Conservation (phyloP, 2,888 invertebrate genomes). For the Sisyra terminalis region DNA sequence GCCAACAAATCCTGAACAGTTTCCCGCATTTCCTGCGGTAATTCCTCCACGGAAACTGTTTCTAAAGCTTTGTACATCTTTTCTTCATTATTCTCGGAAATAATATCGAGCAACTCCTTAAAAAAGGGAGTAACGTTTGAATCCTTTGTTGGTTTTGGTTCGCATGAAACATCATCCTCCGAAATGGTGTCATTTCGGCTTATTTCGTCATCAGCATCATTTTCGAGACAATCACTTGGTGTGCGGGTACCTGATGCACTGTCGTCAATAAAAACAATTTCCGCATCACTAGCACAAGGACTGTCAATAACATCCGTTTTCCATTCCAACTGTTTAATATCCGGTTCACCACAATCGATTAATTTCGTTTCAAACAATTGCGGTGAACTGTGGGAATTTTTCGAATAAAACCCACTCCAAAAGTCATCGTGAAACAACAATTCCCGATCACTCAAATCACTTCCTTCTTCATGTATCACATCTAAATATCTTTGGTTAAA, state of each 20-base stretch:
- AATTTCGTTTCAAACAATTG: slow-evolving; percentile 42
- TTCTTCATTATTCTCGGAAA: slow-evolving; percentile 20
- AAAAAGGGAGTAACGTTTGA: slow-evolving; percentile 27
- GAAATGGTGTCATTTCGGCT: slow-evolving; percentile 9
- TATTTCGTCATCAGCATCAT: slow-evolving; percentile 28
- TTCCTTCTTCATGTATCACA: slow-evolving; percentile 63
- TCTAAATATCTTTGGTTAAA: slow-evolving; percentile 52
- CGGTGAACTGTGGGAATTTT: slow-evolving; percentile 8
- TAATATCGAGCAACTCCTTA: slow-evolving; percentile 27
- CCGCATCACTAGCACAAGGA: slow-evolving; percentile 30
- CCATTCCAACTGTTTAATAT: slow-evolving; percentile 24
- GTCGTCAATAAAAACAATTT: slow-evolving; percentile 51
- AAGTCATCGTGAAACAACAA: slow-evolving; percentile 22
- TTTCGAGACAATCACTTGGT: slow-evolving; percentile 34
- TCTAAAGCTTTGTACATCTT: slow-evolving; percentile 19
- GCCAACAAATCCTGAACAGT: slow-evolving; percentile 5
- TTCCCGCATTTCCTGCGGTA: slow-evolving; percentile 6
- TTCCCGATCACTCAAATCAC: slow-evolving; percentile 42
- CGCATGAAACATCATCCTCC: background rate
- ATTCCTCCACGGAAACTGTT: slow-evolving; percentile 6
- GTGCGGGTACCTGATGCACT: slow-evolving; percentile 34
- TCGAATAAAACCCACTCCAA: background rate
- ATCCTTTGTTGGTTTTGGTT: background rate
- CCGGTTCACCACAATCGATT: slow-evolving; percentile 28
- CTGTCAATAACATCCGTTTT: slow-evolving; percentile 22